Percentiles rank a stretch among this genome's conserved stretches.
phyloP scores from a whole-genome alignment of 2,888 invertebrate species.

The Gnatocerus cornutus region DNA sequence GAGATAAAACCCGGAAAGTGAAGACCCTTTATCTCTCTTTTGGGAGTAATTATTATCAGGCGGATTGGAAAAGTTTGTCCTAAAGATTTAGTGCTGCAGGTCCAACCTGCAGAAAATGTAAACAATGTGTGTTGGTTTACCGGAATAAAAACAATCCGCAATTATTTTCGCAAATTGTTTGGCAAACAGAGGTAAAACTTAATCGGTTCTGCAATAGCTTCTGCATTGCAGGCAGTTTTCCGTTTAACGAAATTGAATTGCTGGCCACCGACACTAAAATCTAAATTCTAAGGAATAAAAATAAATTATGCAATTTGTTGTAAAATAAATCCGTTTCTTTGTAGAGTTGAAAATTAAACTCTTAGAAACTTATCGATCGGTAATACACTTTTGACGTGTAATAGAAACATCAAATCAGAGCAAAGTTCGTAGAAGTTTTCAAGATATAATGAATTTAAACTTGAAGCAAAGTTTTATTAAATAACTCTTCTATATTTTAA shows the following conservation, averaged over 20 bases:
- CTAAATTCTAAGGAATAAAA: too few species aligned
- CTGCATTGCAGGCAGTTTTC: neutral
- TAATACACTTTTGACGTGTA: neutral
- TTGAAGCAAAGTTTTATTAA: neutral
- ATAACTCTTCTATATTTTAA: neutral
- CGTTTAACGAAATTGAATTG: too few species aligned
- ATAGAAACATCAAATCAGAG: constrained; percentile 1
- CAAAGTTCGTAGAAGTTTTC: neutral
- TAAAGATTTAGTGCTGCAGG: too few species aligned
- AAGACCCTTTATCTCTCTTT: neutral
- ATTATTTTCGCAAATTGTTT: neutral
- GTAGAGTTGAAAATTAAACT: neutral
- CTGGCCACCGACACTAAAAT: too few species aligned
- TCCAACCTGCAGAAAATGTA: too few species aligned
- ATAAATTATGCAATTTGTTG: neutral
- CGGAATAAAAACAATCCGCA: neutral
- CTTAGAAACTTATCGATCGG: neutral
- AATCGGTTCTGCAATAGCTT: neutral
- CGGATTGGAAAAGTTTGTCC: neutral
- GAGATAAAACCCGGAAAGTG: neutral
- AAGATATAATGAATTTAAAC: neutral
- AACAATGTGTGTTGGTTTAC: neutral
- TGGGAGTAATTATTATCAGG: neutral
- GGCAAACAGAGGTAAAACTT: neutral
- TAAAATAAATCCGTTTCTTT: neutral